These are phyloP conservation scores for Trachelus tabidus DNA, from an alignment of 2,888 invertebrate species.

Conservation along the genomic window DNA sequence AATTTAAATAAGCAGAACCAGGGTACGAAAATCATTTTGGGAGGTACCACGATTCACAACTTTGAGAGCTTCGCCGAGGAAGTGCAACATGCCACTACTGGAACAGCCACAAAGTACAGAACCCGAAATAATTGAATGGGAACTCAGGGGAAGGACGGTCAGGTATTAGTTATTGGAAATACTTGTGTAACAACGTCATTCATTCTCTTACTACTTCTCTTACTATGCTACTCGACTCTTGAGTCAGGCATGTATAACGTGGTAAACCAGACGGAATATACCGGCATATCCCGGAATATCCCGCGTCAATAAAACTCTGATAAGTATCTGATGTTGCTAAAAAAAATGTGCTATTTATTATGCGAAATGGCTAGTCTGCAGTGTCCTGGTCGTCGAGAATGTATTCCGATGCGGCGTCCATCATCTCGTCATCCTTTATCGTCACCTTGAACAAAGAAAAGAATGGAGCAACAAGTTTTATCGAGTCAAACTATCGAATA, in stretches of 20 bases:
- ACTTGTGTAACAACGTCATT: not conserved
- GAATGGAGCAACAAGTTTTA: not conserved
- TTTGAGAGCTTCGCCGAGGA: constrained; percentile 84
- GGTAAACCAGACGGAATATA: not conserved
- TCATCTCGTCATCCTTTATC: constrained; percentile 40
- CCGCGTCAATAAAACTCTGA: not conserved
- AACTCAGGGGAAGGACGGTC: not conserved
- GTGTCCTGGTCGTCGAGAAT: constrained; percentile 42
- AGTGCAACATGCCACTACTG: constrained; percentile 76
- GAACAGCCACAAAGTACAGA: constrained; percentile 75
- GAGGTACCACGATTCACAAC: constrained; percentile 94
- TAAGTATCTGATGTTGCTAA: not conserved
- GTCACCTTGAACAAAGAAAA: constrained; percentile 53
- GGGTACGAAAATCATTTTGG: constrained; percentile 82
- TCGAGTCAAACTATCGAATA: not conserved
- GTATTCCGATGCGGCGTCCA: constrained; percentile 40
- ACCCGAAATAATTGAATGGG: constrained; percentile 49
- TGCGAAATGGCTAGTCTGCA: constrained; percentile 26
- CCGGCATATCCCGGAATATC: too few relatives aligned
- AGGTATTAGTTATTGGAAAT: not conserved
- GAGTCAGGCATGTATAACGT: not conserved
- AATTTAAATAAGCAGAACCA: constrained; percentile 81
- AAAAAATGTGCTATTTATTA: not conserved
- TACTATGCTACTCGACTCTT: not conserved
- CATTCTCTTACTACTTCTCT: too few relatives aligned